Evolutionary conservation across 2,888 invertebrate species (phyloP), one percentile per base, ranked within the genome.

Genomic region (Mythimna pallens): DNA sequence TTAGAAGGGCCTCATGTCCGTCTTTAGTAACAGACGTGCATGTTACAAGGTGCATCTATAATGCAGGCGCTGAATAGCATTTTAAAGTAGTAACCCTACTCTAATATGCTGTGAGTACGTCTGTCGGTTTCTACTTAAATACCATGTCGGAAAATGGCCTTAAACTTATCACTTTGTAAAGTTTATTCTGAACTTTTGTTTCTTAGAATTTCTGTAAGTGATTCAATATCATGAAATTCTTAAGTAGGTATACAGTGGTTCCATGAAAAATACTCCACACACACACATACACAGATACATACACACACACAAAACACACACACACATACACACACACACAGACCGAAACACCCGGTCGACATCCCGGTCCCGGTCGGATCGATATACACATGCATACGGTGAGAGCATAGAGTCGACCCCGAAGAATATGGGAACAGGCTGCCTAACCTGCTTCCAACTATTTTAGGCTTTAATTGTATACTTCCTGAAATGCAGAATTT

Each of bases 141-240:
- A 43, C 14, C n/a, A 34, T 12, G 61, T 59, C 22, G 47, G 20
- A 3, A 52, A 14, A 30, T 59, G 12, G 20, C 58, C n/a, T 50
- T 70, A 58, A 58, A 71, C 71, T 70, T 50, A 22, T 71, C 70
- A 71, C 5, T n/a, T 50, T 10, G 22, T 7, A 10, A 1, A 40
- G 2, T 30, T 17, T 4, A 22, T 71, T 71, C 2, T 22, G 6
- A 58, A 30, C 7, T 25, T 36, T 70, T 47, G 47, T 25, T n/a
- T 10, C 17, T 22, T n/a, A n/a, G 20, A n/a, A n/a, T 14, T 52
- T 10, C 9, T 47, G 22, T 58, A 30, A n/a, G 8, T 14, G 20
- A 8, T 25, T 36, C 36, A 52, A 36, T 34, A 22, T 22, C 6
- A 20, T 10, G 43, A 63, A 25, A 25, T 52, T n/a, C 9, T 14